A percentile compares a stretch with the other conserved stretches of the same genome.
Evolutionary conservation across 1,140 invertebrate species (phyloP).

Genomic region (Magallana gigas): DNA sequence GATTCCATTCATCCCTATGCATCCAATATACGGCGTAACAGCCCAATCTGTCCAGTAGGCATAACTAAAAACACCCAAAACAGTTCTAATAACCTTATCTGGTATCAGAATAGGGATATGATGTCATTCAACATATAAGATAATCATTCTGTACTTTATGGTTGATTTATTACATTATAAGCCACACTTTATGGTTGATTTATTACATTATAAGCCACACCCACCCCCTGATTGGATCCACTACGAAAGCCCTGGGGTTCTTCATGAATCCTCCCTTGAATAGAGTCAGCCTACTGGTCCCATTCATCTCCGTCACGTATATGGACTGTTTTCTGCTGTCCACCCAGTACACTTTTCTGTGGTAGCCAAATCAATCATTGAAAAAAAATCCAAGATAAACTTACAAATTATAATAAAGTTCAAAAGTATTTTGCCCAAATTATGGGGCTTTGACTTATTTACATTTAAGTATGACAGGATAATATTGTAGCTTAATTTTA

Average conservation of each 20-base stretch:
- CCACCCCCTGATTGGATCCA: slow-evolving; percentile 95
- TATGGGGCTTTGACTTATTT: too few species aligned
- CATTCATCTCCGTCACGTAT: slow-evolving; percentile 95
- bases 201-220: slow-evolving; percentile 49
- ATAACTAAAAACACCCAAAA: slow-evolving; percentile 82
- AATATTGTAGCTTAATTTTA: too few species aligned
- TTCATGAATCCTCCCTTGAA: slow-evolving; percentile 89
- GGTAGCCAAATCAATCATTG: slow-evolving; percentile 43
- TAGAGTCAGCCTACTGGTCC: slow-evolving; percentile 93
- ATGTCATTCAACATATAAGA: not conserved
- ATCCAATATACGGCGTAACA: slow-evolving; percentile 95
- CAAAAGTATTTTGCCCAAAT: too few species aligned
- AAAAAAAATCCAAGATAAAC: not conserved
- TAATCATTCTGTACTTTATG: not conserved
- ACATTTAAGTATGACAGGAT: too few species aligned
- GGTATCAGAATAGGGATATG: not conserved
- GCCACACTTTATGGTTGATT: not conserved
- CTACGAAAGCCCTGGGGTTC: slow-evolving; percentile 95
- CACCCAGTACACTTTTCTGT: slow-evolving; percentile 97
- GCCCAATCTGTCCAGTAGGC: slow-evolving; percentile 98
- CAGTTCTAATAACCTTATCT: not conserved
- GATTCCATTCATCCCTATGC: slow-evolving; percentile 97
- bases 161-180: not conserved
- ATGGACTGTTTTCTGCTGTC: slow-evolving; percentile 92
- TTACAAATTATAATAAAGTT: too few species aligned